Conservation (phyloP, 2,888 invertebrate species). For the Cryptocephalus moraei region DNA sequence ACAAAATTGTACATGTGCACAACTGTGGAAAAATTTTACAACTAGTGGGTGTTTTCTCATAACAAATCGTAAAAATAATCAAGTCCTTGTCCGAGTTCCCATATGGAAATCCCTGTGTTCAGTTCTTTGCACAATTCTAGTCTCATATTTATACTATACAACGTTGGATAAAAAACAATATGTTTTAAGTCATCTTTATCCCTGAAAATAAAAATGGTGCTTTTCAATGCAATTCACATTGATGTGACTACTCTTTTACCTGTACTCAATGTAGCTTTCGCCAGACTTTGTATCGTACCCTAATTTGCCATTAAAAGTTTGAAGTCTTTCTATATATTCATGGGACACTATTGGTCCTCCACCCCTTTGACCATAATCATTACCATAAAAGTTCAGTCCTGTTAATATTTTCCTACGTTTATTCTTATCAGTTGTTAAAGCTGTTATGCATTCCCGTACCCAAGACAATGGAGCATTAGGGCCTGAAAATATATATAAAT, state of each 20-base stretch:
- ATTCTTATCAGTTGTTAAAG: conserved; percentile 52
- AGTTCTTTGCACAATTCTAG: conserved; percentile 69
- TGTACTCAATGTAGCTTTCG: conserved; percentile 79
- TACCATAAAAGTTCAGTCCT: conserved; percentile 90
- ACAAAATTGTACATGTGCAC: too few relatives aligned
- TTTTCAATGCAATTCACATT: neutral
- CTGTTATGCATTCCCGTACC: conserved; percentile 67
- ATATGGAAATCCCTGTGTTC: conserved; percentile 79
- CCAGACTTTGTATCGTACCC: conserved; percentile 65
- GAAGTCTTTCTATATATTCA: conserved; percentile 67
- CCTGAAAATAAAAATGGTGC: conserved; percentile 10
- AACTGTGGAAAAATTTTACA: too few relatives aligned
- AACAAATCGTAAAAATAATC: conserved; percentile 90
- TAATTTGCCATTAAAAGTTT: conserved; percentile 64
- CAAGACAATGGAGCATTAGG: conserved; percentile 84
- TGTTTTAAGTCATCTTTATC: conserved; percentile 56
- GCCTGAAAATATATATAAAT: conserved; percentile 39
- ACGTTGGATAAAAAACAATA: conserved; percentile 78
- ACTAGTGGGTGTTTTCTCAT: conserved; percentile 37
- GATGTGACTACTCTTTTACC: too few relatives aligned
- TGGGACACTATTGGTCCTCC: conserved; percentile 74
- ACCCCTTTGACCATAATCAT: conserved; percentile 72
- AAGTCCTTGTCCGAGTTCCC: conserved; percentile 95
- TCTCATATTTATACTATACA: conserved; percentile 74
- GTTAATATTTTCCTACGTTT: conserved; percentile 71